Base-by-base conservation (phyloP, 2,888 invertebrate species). In the Alentia gelatinosa region DNA sequence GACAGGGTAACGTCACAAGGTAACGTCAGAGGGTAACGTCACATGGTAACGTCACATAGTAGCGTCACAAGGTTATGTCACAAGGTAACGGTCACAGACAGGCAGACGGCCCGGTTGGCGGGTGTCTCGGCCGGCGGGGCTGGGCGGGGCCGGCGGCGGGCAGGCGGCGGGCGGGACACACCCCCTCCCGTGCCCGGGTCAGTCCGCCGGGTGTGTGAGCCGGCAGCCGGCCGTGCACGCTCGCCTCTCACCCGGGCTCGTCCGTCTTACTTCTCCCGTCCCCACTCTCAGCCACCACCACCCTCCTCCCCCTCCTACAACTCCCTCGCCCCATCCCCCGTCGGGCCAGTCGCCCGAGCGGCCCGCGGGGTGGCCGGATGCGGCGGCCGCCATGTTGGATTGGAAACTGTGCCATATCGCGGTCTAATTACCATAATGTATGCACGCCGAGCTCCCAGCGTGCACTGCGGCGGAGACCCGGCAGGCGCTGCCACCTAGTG, bases 381-480 rank as follows among this genome's bases (percentile, higher is more conserved):
- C 83, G 47, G 26, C 30, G 42, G 42, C 83, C 26, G 83, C 86
- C 86, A 86, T 86, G 47, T 86, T 86, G 47, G 86, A 50, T 86
- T 39, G 19, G 86, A 26, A 50, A 86, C 33, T 86, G 86, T 42
- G 86, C 86, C 86, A 50, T 47, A n/a, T 26, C 26, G 86, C 47
- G 50, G 47, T 47, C 26, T 86, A 19, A 47, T 86, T 50, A 42
- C 19, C 86, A 86, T 86, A 86, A 86, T 86, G 5, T 47, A 86
- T 86, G 42, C 50, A 19, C n/a, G 47, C 86, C 86, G 47, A 47
- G 86, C 86, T 86, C 42, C 86, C 47, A 30, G 26, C 35, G 15
- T 30, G 83, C 15, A 26, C 35, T 15, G 12, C 79, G 79, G 79
- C 7, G 5, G 84, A n/a, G 26, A 47, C 86, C 15, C 30, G 35